phyloP scores from a whole-genome alignment of 1,140 invertebrate species.

The Listronotus bonariensis region DNA sequence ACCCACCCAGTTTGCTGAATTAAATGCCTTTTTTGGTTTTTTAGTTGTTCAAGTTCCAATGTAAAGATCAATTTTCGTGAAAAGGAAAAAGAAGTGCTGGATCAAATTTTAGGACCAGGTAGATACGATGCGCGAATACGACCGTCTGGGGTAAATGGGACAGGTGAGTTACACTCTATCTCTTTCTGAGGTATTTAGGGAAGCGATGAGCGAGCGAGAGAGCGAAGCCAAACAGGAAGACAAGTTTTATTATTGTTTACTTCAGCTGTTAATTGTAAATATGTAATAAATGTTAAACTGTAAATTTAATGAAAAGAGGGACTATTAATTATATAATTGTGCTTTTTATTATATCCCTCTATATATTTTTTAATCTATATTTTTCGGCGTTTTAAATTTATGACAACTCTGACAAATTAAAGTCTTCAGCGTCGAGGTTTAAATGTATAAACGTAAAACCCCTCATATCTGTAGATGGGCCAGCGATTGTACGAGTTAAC shows the following conservation, averaged over 20 bases:
- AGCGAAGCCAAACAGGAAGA: conserved; percentile 10
- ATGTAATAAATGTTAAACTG: conserved; percentile 40
- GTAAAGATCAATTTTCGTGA: conserved; percentile 85
- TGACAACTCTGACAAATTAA: conserved; percentile 9
- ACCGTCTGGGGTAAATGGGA: conserved; percentile 89
- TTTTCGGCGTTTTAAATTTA: background rate
- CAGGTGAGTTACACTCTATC: conserved; percentile 69
- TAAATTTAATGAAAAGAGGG: conserved; percentile 17
- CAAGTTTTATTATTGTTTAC: background rate
- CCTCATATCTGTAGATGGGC: conserved; percentile 76
- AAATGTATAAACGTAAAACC: conserved; percentile 22
- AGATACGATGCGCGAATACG: conserved; percentile 91
- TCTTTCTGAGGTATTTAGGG: conserved; percentile 22
- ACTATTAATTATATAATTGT: no score
- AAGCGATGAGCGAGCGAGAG: conserved; percentile 23
- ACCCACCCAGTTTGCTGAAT: no score
- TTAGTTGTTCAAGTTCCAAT: conserved; percentile 62
- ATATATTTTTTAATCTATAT: conserved; percentile 14
- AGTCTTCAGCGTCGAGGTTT: conserved; percentile 18
- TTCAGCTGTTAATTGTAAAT: conserved; percentile 4
- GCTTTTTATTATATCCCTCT: no score
- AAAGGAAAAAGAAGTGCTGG: conserved; percentile 92
- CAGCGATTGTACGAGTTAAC: conserved; percentile 92
- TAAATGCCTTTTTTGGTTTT: background rate
- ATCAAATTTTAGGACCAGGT: conserved; percentile 87